Percentiles rank a stretch among this genome's conserved stretches.
phyloP scores from a whole-genome alignment of 2,113 vertebrate genomes.

The Ammodramus savannarum region DNA sequence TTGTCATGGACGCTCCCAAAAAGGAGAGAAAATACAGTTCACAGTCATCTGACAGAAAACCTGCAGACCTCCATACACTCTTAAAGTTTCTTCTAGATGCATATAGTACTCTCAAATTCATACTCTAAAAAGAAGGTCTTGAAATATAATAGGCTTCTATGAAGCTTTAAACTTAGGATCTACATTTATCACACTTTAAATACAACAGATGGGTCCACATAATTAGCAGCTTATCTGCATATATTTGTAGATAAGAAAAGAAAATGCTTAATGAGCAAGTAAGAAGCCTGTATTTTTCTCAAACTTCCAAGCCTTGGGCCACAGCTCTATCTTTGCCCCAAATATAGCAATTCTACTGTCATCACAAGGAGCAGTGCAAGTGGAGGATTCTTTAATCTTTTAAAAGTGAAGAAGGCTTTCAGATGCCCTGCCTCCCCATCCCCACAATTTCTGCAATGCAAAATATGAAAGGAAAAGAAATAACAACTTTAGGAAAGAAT shows the following conservation, averaged over 20 bases:
- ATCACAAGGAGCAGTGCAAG: not conserved
- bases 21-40: not conserved
- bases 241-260: slow-evolving; percentile 26
- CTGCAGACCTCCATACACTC: not conserved
- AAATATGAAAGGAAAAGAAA: not conserved
- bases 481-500: not conserved
- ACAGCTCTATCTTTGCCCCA: not conserved
- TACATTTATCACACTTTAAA: slow-evolving; percentile 37
- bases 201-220: slow-evolving; percentile 57
- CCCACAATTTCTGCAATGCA: not conserved
- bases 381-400: not conserved
- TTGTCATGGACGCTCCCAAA: not conserved
- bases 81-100: not conserved
- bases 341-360: not conserved
- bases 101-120: not conserved
- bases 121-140: not conserved
- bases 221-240: slow-evolving; percentile 56
- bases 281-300: not conserved
- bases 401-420: not conserved
- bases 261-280: slow-evolving; percentile 25
- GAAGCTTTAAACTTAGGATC: slow-evolving; percentile 19
- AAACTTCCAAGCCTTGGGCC: not conserved
- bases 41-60: not conserved
- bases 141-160: not conserved
- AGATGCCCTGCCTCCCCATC: not conserved